These are phyloP conservation scores for Schizopygopsis pylzovi DNA, from an alignment of 2,797 vertebrate species.

Conservation along the genomic window DNA sequence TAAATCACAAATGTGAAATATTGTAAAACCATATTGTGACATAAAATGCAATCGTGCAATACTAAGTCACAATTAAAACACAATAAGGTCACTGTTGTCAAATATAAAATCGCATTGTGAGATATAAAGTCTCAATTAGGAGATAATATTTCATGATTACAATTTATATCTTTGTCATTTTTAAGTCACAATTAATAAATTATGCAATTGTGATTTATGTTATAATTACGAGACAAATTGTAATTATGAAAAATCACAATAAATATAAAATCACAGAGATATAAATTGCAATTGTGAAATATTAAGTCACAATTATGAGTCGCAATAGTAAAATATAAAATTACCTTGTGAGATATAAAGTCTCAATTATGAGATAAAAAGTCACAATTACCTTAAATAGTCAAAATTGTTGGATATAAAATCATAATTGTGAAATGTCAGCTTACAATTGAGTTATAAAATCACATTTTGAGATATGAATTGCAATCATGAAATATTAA, in stretches of 20 bases:
- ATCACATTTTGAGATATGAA: not conserved
- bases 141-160: too few relatives aligned
- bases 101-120: not conserved
- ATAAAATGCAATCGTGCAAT: not conserved
- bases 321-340: too few relatives aligned
- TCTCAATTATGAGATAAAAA: not conserved
- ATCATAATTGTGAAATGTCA: not conserved
- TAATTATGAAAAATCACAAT: not conserved
- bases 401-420: not conserved
- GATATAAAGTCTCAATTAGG: not conserved
- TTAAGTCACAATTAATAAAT: not conserved
- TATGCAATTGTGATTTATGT: not conserved
- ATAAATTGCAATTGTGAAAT: not conserved
- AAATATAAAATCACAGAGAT: not conserved
- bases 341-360: too few relatives aligned
- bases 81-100: not conserved
- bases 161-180: too few relatives aligned
- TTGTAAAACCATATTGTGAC: not conserved
- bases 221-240: not conserved
- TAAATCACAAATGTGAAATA: not conserved
- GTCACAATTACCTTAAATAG: not conserved
- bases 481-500: not conserved
- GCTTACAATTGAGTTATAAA: not conserved
- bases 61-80: not conserved
- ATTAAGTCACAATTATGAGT: too few relatives aligned